Conservation (phyloP, 2,888 invertebrate genomes). For the Latheticus oryzae region DNA sequence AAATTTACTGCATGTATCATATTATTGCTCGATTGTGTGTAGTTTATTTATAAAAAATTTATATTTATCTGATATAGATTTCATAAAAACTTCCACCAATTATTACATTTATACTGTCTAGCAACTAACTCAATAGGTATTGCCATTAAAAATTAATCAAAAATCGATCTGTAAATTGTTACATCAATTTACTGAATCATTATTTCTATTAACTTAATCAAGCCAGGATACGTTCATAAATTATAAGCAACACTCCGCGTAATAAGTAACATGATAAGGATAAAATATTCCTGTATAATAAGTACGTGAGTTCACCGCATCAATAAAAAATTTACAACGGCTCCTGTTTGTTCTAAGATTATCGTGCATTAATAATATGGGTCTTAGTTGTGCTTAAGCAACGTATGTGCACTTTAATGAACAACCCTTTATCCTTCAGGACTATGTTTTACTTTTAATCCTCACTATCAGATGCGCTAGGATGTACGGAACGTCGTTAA, state of each 20-base stretch:
- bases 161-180: constrained; percentile 27
- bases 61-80: no score
- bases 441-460: constrained; percentile 34
- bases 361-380: constrained; percentile 46
- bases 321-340: constrained; percentile 24
- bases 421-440: constrained; percentile 41
- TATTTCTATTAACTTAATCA: constrained; percentile 32
- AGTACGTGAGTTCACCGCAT: constrained; percentile 3
- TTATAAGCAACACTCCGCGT: constrained; percentile 13
- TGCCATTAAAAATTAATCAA: constrained; percentile 39
- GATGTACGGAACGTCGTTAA: constrained; percentile 37
- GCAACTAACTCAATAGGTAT: no score
- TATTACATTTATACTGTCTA: no score
- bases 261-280: constrained; percentile 22
- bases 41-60: no score
- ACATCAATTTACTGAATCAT: constrained; percentile 21
- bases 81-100: no score
- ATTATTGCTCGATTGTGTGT: no score
- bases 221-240: constrained; percentile 10
- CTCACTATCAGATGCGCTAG: constrained; percentile 34
- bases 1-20: no score
- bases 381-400: constrained; percentile 43
- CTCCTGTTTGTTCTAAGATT: constrained; percentile 32
- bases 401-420: constrained; percentile 45
- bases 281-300: constrained; percentile 9